Conservation (phyloP, 1,140 invertebrate species). For the Homalodisca vitripennis region DNA sequence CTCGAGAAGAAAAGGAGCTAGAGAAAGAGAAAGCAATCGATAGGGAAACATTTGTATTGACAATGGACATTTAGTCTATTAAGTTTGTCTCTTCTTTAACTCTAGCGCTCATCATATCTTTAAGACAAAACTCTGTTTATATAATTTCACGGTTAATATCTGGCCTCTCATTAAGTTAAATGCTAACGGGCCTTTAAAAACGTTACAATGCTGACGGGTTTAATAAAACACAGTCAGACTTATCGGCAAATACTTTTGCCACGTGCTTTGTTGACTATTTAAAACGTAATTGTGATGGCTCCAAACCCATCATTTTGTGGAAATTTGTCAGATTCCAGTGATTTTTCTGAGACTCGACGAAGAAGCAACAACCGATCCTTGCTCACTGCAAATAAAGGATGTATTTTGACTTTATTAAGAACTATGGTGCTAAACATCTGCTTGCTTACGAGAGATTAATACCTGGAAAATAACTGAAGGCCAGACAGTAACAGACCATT, state of each 20-base stretch:
- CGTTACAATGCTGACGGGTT: no score
- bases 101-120: constrained; percentile 48
- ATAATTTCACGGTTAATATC: constrained; percentile 51
- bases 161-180: constrained; percentile 41
- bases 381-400: constrained; percentile 34
- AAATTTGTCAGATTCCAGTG: constrained; percentile 40
- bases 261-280: constrained; percentile 45
- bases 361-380: constrained; percentile 28
- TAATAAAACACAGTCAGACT: constrained; percentile 47
- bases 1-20: no score
- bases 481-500: background rate
- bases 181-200: no score
- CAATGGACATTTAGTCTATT: constrained; percentile 49
- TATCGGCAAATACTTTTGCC: constrained; percentile 48
- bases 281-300: constrained; percentile 15
- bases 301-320: constrained; percentile 21
- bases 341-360: constrained; percentile 22
- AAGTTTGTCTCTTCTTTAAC: constrained; percentile 46
- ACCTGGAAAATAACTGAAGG: constrained; percentile 26
- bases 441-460: constrained; percentile 21
- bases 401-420: constrained; percentile 28
- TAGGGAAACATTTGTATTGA: constrained; percentile 39
- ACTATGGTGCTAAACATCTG: constrained; percentile 28
- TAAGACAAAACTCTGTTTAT: constrained; percentile 49
- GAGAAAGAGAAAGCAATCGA: constrained; percentile 39